Evolutionary conservation across 2,797 vertebrate species (phyloP), one percentile per base, ranked within the genome.

Genomic region (Calcarius lapponicus): DNA sequence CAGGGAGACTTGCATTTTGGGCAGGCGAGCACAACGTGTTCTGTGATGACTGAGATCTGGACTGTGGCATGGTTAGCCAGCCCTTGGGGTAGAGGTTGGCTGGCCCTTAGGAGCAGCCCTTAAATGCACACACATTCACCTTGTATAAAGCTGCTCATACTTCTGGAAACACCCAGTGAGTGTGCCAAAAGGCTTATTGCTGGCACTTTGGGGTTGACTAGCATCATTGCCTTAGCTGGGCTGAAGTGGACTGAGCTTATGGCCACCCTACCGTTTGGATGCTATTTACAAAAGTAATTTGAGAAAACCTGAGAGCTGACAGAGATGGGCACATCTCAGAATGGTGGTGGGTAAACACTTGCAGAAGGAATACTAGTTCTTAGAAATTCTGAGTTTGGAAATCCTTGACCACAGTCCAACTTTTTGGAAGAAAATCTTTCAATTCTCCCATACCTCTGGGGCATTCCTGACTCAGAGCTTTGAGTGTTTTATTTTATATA

Each of bases 221-320:
- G 51, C 32, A 7, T 72, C n/a, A 31, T 36, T 92, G 61, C 88
- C 38, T 92, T 90, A 82, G 66, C 80, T 88, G 86, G 78, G 73
- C 74, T 82, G 73, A 66, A 70, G 57, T 82, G 57, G 45, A 13
- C n/a, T n/a, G 53, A 58, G 78, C 32, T 71, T 47, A 94, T 85
- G 74, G 78, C 80, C 43, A 61, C 61, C 80, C 57, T 73, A 2
- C 42, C 15, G 31, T 90, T 86, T 47, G 1, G 5, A 48, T 50
- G 24, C 64, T 87, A 7, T 85, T 95, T 95, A 47, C 67, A 82
- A 80, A 90, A 93, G 73, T 92, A 93, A 93, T 64, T 71, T 74
- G 86, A 92, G 80, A 64, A 75, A 80, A 90, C 62, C 32, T 50
- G 13, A 38, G 58, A 70, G 22, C 54, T 19, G 22, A 24, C n/a